Evolutionary conservation across 2,797 vertebrate species (phyloP).

Genomic region (Neosilurus mollespiculum): DNA sequence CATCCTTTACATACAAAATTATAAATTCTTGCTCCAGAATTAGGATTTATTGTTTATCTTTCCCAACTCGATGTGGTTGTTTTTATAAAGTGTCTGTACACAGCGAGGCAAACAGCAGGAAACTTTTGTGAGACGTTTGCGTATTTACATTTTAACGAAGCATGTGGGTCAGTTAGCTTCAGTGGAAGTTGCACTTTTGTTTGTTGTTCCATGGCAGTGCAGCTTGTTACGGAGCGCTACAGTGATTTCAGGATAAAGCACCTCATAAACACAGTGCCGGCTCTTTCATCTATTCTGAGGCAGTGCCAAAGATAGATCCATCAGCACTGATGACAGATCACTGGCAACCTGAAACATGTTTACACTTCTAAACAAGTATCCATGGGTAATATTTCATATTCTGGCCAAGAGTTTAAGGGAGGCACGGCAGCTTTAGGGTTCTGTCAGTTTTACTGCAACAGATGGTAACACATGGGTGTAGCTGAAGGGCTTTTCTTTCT

Average conservation of each 20-base stretch:
- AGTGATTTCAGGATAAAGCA: conserved; percentile 3
- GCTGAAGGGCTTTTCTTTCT: not conserved
- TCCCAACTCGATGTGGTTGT: not conserved
- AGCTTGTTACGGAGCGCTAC: not conserved
- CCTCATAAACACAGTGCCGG: not conserved
- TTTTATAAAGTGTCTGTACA: not conserved
- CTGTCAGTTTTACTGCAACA: no score
- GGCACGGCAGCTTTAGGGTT: not conserved
- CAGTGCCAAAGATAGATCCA: not conserved
- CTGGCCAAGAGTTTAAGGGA: not conserved
- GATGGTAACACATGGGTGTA: not conserved
- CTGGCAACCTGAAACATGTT: not conserved
- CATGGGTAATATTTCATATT: not conserved
- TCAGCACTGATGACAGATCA: not conserved
- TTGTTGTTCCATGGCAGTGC: not conserved
- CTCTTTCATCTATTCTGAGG: not conserved
- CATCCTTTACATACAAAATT: not conserved
- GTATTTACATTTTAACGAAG: not conserved
- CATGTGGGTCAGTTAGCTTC: not conserved
- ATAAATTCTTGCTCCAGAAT: not conserved
- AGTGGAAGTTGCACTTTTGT: conserved; percentile 10
- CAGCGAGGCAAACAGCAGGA: not conserved
- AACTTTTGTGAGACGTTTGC: not conserved
- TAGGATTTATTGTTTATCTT: not conserved
- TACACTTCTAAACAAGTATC: not conserved